Evolutionary conservation across 2,888 invertebrate species (phyloP).

Genomic region (Dicyrtomina minuta): DNA sequence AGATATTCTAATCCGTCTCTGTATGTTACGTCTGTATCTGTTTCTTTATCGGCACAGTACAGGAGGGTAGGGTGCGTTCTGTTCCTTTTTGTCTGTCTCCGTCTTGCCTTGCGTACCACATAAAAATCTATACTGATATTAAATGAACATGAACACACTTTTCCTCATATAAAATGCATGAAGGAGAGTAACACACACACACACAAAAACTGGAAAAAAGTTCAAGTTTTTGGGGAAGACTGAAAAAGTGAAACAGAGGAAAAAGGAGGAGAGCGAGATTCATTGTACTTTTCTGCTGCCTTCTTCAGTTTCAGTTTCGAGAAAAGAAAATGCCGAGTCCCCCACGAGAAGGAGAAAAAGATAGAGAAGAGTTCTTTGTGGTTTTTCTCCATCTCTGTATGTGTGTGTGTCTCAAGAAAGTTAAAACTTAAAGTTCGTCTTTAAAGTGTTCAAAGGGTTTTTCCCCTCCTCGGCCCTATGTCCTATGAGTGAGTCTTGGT

Average conservation of each 20-base stretch:
- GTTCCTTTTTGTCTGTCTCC: too few relatives aligned
- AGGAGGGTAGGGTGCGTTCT: neutral
- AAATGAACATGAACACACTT: too few relatives aligned
- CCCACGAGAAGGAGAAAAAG: too few relatives aligned
- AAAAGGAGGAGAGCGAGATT: neutral
- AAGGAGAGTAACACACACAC: too few relatives aligned
- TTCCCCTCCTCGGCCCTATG: too few relatives aligned
- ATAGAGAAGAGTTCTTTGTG: conserved; percentile 1
- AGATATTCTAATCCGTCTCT: too few relatives aligned
- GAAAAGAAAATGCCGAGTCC: too few relatives aligned
- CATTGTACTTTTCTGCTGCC: neutral
- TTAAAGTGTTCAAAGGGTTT: conserved; percentile 15
- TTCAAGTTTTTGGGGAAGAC: too few relatives aligned
- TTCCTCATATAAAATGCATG: conserved; percentile 17
- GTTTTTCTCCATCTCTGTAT: neutral
- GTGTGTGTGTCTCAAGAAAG: conserved; percentile 1
- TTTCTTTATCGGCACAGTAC: too few relatives aligned
- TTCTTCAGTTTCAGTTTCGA: neutral
- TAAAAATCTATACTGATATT: too few relatives aligned
- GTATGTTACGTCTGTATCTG: too few relatives aligned
- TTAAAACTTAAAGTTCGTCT: conserved; percentile 1
- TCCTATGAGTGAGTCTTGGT: neutral
- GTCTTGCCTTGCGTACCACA: neutral
- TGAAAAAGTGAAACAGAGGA: conserved; percentile 1
- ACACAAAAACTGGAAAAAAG: too few relatives aligned